Evolutionary conservation across 2,113 vertebrate species (phyloP), one percentile per base, ranked within the genome.

Genomic region (Syngnathoides biaculeatus): DNA sequence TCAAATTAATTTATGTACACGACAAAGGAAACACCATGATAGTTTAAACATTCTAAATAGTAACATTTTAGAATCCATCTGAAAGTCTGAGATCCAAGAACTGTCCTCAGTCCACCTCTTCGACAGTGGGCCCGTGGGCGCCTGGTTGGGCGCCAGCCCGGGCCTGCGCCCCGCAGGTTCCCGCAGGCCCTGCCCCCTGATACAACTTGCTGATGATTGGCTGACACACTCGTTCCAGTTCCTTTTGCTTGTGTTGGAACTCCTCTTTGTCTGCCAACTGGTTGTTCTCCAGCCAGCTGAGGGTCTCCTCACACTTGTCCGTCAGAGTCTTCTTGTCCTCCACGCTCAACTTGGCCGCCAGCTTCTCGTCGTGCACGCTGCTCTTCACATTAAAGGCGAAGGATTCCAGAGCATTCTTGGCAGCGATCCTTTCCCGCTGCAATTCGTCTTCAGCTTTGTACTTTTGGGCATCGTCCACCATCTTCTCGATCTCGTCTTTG

Each of bases 401-500:
- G 5, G 53, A 56, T 26, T 56, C 53, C 53, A 56, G 53, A 27
- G 24, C 24, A 6, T 56, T 56, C 26, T 56, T 56, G 53, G 53
- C 53, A 6, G 53, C 26, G 14, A 56, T 56, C 55, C 30, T 56
- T 24, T 56, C 55, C 13, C 55, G 55, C 26, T 56, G 55, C 26
- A 56, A 0, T 2, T 56, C 55, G 8, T 56, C 55, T 14, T 56
- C 55, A 30, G 24, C 55, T 56, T 56, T 56, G 26, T 56, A 56
- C 55, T 56, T 56, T 30, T 56, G 55, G 55, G 55, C 55, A 14
- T 56, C 55, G 24, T 56, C 55, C 26, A 56, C 55, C 55, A 56
- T 56, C 26, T 56, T 56, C 15, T 27, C 55, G 14, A 56, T 56
- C 6, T 56, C 55, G 26, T 56, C 55, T 56, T 27, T 56, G 26